phyloP scores from a whole-genome alignment of 2,113 vertebrate genomes.

The Sturnira hondurensis region DNA sequence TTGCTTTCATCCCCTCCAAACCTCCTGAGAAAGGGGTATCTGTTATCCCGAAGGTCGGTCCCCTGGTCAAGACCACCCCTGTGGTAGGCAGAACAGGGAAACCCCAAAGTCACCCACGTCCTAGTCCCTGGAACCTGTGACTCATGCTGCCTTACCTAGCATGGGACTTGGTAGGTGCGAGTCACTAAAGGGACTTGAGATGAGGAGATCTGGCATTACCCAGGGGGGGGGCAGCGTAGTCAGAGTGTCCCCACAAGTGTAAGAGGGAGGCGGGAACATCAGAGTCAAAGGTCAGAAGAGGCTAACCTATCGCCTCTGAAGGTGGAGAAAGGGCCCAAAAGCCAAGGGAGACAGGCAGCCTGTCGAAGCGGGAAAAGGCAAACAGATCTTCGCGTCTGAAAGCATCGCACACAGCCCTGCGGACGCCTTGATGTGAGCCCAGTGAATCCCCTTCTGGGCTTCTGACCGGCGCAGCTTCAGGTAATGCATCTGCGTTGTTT shows the following conservation, averaged over 20 bases:
- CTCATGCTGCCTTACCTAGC: too few relatives aligned
- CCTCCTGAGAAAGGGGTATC: background rate
- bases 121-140: too few relatives aligned
- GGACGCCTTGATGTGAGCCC: background rate
- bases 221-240: too few relatives aligned
- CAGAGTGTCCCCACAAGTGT: background rate
- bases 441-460: background rate
- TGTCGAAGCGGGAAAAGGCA: background rate
- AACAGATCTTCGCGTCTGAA: background rate
- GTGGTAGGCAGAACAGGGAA: background rate
- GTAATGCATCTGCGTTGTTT: background rate
- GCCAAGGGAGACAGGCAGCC: background rate
- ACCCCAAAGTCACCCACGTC: background rate
- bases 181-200: too few relatives aligned
- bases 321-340: background rate
- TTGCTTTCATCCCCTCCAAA: too few relatives aligned
- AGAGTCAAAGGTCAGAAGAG: background rate
- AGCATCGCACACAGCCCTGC: background rate
- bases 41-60: background rate
- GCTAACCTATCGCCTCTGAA: background rate
- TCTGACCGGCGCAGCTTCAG: background rate
- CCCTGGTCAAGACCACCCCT: background rate
- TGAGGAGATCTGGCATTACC: too few relatives aligned
- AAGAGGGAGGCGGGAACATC: background rate
- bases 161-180: too few relatives aligned